Evolutionary conservation across 2,113 vertebrate genomes (phyloP), one percentile per base, ranked within the genome.

Genomic region (Ardeotis arabs): DNA sequence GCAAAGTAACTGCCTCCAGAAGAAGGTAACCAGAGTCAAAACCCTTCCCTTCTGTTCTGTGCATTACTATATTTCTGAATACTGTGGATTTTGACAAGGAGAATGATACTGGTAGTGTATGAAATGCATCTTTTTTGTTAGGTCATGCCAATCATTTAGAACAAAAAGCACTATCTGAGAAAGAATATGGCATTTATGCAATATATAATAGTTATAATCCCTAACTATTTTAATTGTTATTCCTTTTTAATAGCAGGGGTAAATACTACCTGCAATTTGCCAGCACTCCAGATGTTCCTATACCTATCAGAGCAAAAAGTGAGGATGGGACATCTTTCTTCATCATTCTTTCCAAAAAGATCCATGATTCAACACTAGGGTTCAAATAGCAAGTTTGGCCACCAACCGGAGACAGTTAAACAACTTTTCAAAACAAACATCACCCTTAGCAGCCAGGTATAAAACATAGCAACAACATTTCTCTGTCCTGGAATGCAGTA

Each of bases 331-430:
- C 6, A 25, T 33, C 12, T 73, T 89, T 47, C 49, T 73, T 86
- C 33, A 74, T 27, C 14, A 23, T 37, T 24, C 14, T 53, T 20
- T 8, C 10, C n/a, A 15, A 60, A 79, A 50, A 59, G 24, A 22
- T 11, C 14, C 2, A 14, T 22, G 10, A 52, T 58, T 53, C 3
- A 2, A 18, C 7, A 60, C 3, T 23, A 6, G 2, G 1, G 4
- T 56, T 86, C 39, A 70, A 56, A 58, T 1, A 44, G 4, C 29
- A 27, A 53, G 13, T 85, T 67, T 69, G 23, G 33, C 19, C 8
- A 35, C 7, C 8, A 39, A 23, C 37, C 33, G 87, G 44, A 72
- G 41, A 10, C 4, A 93, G 60, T 29, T 72, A 62, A 66, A 39
- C 6, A 68, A 23, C 23, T 45, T 79, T 85, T 75, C 56, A 24